These are phyloP conservation scores for Hetaerina americana DNA, from an alignment of 1,140 invertebrate species.

Conservation along the genomic window DNA sequence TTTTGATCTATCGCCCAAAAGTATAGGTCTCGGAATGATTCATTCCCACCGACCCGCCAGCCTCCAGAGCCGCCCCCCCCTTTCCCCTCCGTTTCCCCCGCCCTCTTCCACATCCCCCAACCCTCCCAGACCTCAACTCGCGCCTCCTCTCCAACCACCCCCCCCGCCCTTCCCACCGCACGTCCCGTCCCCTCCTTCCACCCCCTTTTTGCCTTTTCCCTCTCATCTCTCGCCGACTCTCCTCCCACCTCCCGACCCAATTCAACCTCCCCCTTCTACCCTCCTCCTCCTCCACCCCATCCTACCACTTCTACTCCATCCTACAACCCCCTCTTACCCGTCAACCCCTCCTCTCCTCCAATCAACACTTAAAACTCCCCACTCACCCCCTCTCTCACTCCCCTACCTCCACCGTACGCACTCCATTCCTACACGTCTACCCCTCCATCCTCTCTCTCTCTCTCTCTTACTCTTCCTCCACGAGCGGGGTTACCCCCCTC, in stretches of 20 bases:
- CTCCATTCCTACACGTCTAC: no score
- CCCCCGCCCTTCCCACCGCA: neutral
- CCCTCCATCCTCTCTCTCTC: no score
- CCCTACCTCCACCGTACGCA: no score
- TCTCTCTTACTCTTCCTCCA: no score
- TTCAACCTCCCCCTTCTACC: no score
- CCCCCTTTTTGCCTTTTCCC: no score
- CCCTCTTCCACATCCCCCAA: neutral
- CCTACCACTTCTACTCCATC: neutral
- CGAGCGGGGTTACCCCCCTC: no score
- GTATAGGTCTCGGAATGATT: neutral
- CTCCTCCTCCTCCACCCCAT: neutral
- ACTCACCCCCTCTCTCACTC: neutral
- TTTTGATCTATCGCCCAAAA: neutral
- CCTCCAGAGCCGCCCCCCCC: no score
- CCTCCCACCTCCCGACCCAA: neutral
- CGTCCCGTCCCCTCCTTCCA: neutral
- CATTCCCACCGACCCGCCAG: neutral
- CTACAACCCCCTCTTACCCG: neutral
- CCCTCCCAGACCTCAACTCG: no score
- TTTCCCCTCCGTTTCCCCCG: neutral
- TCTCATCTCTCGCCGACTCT: neutral
- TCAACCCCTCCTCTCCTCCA: neutral
- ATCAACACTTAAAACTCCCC: neutral
- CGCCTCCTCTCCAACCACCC: neutral